These are phyloP conservation scores for Pithys albifrons DNA, from an alignment of 2,113 vertebrate genomes.

Conservation along the genomic window DNA sequence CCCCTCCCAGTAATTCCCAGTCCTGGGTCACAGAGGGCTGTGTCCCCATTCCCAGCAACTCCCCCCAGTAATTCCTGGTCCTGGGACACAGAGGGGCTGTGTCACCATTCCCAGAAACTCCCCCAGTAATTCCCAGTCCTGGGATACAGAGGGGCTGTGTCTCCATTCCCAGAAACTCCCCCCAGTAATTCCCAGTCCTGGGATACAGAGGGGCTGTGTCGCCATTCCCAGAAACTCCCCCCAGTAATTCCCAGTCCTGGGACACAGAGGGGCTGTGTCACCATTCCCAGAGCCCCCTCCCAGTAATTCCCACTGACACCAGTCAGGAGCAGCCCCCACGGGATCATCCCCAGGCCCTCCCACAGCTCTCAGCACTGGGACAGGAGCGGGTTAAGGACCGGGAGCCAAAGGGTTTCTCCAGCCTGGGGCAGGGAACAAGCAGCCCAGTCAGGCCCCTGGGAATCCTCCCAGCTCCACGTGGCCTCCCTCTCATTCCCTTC, in stretches of 20 bases:
- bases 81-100: no score
- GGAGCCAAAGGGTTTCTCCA: not conserved
- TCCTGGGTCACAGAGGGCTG: no score
- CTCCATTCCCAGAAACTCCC: not conserved
- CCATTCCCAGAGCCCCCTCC: not conserved
- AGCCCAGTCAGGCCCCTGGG: not conserved
- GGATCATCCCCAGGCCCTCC: not conserved
- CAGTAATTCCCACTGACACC: not conserved
- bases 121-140: no score
- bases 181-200: not conserved
- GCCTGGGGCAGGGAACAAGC: not conserved
- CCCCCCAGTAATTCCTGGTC: no score
- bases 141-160: no score
- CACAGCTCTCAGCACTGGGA: not conserved
- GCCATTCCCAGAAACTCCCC: not conserved
- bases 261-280: no score
- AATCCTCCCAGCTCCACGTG: not conserved
- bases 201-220: not conserved
- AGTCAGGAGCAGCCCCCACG: not conserved
- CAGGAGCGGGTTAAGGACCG: rapidly evolving
- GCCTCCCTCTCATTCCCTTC: not conserved
- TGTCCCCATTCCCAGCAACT: not conserved
- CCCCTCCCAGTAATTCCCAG: not conserved
- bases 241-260: not conserved
- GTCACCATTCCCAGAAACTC: no score